Evolutionary conservation across 2,113 vertebrate species (phyloP), one percentile per base, ranked within the genome.

Genomic region (Gobiocypris rarus): DNA sequence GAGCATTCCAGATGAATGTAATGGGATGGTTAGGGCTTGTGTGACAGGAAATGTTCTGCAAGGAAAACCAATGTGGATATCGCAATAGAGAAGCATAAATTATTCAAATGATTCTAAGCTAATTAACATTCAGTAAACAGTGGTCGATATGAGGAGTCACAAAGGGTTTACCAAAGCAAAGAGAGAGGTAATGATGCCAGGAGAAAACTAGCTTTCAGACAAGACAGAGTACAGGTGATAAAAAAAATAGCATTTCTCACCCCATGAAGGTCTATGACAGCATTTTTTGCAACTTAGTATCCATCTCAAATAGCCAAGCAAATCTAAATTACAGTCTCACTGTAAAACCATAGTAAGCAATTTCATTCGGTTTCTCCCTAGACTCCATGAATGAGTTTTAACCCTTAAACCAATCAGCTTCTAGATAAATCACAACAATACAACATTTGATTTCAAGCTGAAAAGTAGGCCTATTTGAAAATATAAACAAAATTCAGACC

Each of bases 31-130:
- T 67, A 59, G 31, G 45, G 67, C 19, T 63, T 28, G 80, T 70
- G 50, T 65, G 74, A 86, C 59, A 75, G 45, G 75, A 91, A 90
- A 89, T 92, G 86, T 89, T 90, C 84, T 75, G 89, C 91, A 86
- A 84, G 90, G 89, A 43, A 88, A 88, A 85, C 93, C 90, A 92
- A 92, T 93, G 92, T 90, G 92, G 91, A 92, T 92, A 88, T 90
- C 84, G 89, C 88, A 85, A 92, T 95, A 93, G 93, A 94, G 91
- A 93, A 87, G 90, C 91, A 93, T 95, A 93, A 94, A 95, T 95
- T 94, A 95, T 94, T 95, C 91, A 95, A 92, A 90, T 87, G 65
- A 87, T 88, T 90, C 84, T 74, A 84, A 13, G 74, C 89, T 93
- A 92, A 94, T 95, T 94, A 93, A 90, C 87, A 93, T 94, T 93